phyloP scores from a whole-genome alignment of 2,888 invertebrate species.

The Germaria angustata region DNA sequence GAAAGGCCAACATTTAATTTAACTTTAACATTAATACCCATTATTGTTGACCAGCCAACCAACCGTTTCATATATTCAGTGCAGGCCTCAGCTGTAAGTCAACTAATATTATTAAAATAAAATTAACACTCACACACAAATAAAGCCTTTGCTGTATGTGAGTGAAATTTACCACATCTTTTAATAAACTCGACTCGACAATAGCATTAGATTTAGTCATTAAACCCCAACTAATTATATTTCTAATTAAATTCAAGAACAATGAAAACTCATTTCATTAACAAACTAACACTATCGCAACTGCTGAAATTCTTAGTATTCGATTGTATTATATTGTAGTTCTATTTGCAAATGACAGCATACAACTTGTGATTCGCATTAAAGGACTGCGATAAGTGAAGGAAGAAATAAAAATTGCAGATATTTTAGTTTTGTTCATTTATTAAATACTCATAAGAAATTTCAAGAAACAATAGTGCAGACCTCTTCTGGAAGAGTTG shows the following conservation, averaged over 20 bases:
- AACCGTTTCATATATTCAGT: not conserved
- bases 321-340: not conserved
- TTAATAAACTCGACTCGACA: slow-evolving; percentile 56
- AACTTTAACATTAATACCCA: not conserved
- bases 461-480: too few relatives aligned
- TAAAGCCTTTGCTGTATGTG: not conserved
- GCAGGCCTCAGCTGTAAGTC: not conserved
- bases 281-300: slow-evolving; percentile 32
- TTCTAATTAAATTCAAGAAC: slow-evolving; percentile 64
- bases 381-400: not conserved
- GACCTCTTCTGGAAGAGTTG: too few relatives aligned
- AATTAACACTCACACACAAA: not conserved
- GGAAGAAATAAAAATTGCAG: too few relatives aligned
- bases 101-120: slow-evolving; percentile 2
- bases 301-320: not conserved
- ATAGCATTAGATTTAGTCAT: slow-evolving; percentile 36
- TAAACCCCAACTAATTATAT: slow-evolving; percentile 57
- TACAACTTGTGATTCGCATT: not conserved
- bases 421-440: too few relatives aligned
- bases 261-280: slow-evolving; percentile 63
- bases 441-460: too few relatives aligned
- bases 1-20: not conserved
- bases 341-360: not conserved
- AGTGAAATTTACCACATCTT: slow-evolving; percentile 53
- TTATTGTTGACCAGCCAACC: not conserved